phyloP scores from a whole-genome alignment of 2,113 vertebrate genomes.

The Hemiprocne comata region DNA sequence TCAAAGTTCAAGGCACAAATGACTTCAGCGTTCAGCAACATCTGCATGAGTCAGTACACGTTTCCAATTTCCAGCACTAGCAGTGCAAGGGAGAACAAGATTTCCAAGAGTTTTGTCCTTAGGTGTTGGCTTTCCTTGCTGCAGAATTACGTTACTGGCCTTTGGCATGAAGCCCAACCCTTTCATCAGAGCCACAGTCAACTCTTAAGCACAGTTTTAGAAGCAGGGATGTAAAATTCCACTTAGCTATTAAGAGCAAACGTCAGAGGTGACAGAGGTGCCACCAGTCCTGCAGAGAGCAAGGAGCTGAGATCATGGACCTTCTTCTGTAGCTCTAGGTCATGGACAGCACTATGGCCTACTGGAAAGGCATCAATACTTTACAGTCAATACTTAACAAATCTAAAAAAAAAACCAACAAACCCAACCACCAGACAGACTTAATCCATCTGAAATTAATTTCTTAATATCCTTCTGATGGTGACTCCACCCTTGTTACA shows the following conservation, averaged over 20 bases:
- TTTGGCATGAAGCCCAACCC: neutral
- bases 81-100: neutral
- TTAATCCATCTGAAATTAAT: neutral
- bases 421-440: neutral
- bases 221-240: neutral
- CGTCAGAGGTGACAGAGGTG: neutral
- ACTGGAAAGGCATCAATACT: neutral
- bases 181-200: neutral
- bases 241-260: neutral
- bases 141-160: neutral
- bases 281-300: neutral
- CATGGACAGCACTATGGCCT: neutral
- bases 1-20: neutral
- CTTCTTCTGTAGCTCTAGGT: neutral
- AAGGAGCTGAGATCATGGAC: neutral
- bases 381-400: neutral
- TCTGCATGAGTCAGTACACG: neutral
- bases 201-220: neutral
- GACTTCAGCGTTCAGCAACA: neutral
- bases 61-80: neutral
- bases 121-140: neutral
- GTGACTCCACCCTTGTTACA: neutral
- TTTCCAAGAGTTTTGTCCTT: conserved; percentile 14
- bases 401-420: neutral
- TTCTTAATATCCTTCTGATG: neutral